phyloP scores from a whole-genome alignment of 2,888 invertebrate species.

The Holacanthella duospinosa region DNA sequence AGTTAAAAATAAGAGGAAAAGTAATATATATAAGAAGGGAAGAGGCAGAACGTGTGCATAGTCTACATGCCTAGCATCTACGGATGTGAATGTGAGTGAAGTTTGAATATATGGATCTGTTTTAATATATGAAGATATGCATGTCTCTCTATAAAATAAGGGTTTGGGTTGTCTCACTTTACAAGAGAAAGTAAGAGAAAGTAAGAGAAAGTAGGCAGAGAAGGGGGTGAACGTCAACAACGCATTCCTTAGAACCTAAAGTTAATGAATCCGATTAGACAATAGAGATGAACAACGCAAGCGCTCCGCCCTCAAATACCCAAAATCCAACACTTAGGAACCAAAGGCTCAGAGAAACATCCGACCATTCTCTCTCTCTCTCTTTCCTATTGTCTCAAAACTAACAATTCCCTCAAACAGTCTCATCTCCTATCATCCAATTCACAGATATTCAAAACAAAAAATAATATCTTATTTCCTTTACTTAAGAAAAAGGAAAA shows the following conservation, averaged over 20 bases:
- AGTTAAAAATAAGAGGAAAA: constrained; percentile 6
- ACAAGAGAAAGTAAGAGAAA: constrained; percentile 5
- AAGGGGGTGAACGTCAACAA: constrained; percentile 31
- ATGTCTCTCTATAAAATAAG: constrained; percentile 1
- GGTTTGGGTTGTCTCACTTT: background rate
- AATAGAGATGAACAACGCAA: constrained; percentile 36
- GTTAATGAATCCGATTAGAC: constrained; percentile 53
- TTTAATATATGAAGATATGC: constrained; percentile 6
- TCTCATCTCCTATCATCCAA: too few relatives aligned
- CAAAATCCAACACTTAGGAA: background rate
- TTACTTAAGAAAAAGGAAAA: too few relatives aligned
- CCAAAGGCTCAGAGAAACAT: background rate
- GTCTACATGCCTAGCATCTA: background rate
- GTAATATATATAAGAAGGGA: background rate
- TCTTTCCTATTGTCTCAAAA: background rate
- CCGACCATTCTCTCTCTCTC: too few relatives aligned
- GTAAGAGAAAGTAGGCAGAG: constrained; percentile 5
- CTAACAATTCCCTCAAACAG: background rate
- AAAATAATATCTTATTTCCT: too few relatives aligned
- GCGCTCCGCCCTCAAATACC: constrained; percentile 14
- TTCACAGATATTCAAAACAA: too few relatives aligned
- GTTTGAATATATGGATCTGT: constrained; percentile 4
- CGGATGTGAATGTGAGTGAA: constrained; percentile 8
- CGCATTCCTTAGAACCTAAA: constrained; percentile 43
- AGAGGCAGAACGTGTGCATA: background rate